These are phyloP conservation scores for Rhinolophus ferrumequinum DNA, from an alignment of 2,113 vertebrate genomes.

Conservation along the genomic window DNA sequence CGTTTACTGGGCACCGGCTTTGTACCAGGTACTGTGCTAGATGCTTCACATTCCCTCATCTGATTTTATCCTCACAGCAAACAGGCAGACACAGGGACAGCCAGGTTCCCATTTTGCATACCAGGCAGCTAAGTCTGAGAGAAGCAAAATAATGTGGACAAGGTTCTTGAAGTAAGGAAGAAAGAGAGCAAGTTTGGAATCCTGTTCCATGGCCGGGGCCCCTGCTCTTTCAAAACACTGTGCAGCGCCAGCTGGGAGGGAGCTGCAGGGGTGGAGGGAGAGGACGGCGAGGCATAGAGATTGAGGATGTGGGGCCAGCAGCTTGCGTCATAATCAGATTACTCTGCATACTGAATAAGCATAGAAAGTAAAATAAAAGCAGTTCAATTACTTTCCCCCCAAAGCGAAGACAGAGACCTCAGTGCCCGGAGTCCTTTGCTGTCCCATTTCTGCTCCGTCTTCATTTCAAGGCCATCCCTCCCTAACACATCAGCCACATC, in stretches of 20 bases:
- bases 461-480: not conserved
- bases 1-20: not conserved
- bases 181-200: not conserved
- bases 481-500: not conserved
- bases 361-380: not conserved
- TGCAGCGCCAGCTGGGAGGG: too few species aligned
- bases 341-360: not conserved
- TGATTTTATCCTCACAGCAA: not conserved
- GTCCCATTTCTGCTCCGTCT: not conserved
- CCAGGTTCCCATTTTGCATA: not conserved
- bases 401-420: not conserved
- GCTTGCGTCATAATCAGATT: not conserved
- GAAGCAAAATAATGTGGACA: not conserved
- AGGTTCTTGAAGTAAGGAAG: not conserved
- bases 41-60: not conserved
- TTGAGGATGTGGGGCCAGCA: accelerated
- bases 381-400: not conserved
- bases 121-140: not conserved
- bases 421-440: not conserved
- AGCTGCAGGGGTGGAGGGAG: accelerated
- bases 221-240: not conserved
- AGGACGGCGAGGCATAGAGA: not conserved
- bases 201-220: accelerated
- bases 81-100: not conserved
- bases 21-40: not conserved